These are phyloP conservation scores for Aradophagus sp. DNA, from an alignment of 1,140 invertebrate species.

Conservation along the genomic window DNA sequence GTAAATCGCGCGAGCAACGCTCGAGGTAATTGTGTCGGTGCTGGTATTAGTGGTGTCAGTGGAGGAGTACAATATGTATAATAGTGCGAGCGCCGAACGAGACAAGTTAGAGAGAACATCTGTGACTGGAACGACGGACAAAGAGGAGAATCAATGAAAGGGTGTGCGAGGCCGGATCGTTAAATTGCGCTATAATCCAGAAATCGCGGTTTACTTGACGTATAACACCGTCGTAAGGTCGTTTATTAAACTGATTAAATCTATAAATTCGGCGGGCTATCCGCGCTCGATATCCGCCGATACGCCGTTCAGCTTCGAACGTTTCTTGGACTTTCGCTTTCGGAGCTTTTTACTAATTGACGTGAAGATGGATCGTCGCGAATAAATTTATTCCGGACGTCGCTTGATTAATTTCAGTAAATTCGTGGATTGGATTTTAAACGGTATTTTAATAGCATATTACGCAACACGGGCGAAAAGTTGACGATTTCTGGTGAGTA, in stretches of 20 bases:
- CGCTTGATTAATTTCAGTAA: too few species aligned
- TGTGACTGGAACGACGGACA: constrained; percentile 34
- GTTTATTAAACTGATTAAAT: constrained; percentile 51
- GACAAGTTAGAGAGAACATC: constrained; percentile 45
- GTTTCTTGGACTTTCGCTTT: too few species aligned
- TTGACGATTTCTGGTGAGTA: too few species aligned
- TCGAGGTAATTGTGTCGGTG: constrained; percentile 51
- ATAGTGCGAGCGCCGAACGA: constrained; percentile 41
- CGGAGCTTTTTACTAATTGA: too few species aligned
- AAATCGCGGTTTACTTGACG: constrained; percentile 42
- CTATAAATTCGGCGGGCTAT: constrained; percentile 16
- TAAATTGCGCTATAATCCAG: constrained; percentile 51
- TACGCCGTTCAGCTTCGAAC: background rate
- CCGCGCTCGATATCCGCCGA: background rate
- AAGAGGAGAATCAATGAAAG: constrained; percentile 30
- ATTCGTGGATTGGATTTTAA: too few species aligned
- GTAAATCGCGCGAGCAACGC: constrained; percentile 55
- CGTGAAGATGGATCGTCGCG: background rate
- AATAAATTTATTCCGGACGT: too few species aligned
- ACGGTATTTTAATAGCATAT: too few species aligned
- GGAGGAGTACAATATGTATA: constrained; percentile 41
- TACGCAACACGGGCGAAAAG: too few species aligned
- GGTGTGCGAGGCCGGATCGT: constrained; percentile 25
- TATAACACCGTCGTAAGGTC: constrained; percentile 17
- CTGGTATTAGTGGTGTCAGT: constrained; percentile 48